Conservation (phyloP, 1,140 invertebrate species). For the Neodiprion lecontei region DNA sequence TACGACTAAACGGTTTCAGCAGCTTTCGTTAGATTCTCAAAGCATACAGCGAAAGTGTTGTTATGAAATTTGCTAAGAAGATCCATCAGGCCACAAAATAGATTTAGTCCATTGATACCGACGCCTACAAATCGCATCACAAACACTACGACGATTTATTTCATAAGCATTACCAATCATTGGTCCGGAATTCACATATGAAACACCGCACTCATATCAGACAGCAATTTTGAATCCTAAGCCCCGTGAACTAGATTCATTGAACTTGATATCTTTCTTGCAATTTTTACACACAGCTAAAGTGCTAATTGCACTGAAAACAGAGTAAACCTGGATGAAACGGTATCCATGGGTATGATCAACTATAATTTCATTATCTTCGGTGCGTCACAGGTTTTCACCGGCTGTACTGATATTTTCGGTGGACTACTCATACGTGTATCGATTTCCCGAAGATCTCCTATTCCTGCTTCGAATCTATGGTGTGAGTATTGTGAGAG, state of each 20-base stretch:
- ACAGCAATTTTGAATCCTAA: conserved; percentile 29
- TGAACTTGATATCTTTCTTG: conserved; percentile 26
- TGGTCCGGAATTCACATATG: conserved; percentile 25
- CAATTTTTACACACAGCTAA: conserved; percentile 23
- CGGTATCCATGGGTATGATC: conserved; percentile 20
- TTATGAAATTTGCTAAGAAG: conserved; percentile 15
- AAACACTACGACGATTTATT: conserved; percentile 24
- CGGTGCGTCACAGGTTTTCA: conserved; percentile 21
- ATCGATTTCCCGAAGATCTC: conserved; percentile 17
- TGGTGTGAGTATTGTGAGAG: conserved; percentile 7
- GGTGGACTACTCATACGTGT: conserved; percentile 18
- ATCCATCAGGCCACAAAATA: conserved; percentile 25
- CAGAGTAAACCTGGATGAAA: conserved; percentile 26
- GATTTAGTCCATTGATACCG: conserved; percentile 21
- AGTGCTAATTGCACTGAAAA: conserved; percentile 24
- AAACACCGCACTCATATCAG: conserved; percentile 24
- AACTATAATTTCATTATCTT: conserved; percentile 19
- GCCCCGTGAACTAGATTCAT: conserved; percentile 19
- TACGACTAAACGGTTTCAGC: conserved; percentile 19
- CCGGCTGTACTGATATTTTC: conserved; percentile 17
- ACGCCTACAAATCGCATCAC: conserved; percentile 26
- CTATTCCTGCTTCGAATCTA: conserved; percentile 16
- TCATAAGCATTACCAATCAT: conserved; percentile 24
- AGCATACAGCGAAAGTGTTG: conserved; percentile 13
- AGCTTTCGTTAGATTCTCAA: conserved; percentile 18